A percentile compares a stretch with the other conserved stretches of the same genome.
Conservation (phyloP, 2,888 invertebrate genomes). For the Watsonalla cultraria region DNA sequence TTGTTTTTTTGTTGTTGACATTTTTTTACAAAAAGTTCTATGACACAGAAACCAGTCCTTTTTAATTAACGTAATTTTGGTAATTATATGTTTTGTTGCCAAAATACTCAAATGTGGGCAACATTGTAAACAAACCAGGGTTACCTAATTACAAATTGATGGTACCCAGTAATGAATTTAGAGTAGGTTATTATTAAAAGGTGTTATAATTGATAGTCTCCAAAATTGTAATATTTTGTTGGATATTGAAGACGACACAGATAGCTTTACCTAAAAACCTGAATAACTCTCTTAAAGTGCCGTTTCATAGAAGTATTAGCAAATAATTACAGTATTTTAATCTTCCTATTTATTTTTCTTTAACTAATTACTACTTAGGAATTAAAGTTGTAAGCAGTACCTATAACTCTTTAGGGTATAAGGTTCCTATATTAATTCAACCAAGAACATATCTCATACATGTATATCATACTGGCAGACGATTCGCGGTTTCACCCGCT, state of each 20-base stretch:
- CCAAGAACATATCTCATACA: no score
- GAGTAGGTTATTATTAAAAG: not conserved
- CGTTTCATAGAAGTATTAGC: not conserved
- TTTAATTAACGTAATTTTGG: not conserved
- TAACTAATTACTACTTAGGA: no score
- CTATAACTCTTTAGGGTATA: no score
- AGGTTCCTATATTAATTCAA: no score
- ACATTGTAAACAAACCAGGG: no score
- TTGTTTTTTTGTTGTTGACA: constrained; percentile 23
- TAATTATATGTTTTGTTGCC: not conserved
- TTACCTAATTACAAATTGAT: no score
- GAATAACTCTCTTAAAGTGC: not conserved
- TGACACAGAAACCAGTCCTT: not conserved
- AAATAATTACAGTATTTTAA: not conserved
- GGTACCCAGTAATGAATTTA: no score
- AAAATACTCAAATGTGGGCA: no score
- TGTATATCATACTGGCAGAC: no score
- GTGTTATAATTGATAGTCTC: not conserved
- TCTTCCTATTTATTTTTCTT: no score
- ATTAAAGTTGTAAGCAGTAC: no score
- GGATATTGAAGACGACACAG: not conserved
- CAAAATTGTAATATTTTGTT: not conserved
- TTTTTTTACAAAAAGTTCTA: constrained; percentile 3
- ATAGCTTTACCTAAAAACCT: constrained; percentile 1
- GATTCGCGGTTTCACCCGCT: no score